Conservation (phyloP, 2,888 invertebrate genomes). For the Agrochola lychnidis region DNA sequence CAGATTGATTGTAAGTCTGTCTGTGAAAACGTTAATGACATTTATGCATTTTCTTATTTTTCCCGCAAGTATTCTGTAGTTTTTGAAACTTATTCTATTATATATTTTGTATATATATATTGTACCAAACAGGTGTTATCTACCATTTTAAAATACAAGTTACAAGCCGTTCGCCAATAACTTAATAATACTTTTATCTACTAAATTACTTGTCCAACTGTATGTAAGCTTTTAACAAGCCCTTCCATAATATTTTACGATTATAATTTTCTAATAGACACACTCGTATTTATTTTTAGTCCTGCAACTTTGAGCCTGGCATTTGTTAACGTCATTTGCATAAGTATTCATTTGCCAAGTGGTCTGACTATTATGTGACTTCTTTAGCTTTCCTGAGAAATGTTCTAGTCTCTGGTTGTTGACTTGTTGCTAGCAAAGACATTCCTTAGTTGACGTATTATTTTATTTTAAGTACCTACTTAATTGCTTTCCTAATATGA, state of each 20-base stretch:
- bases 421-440: conserved; percentile 42
- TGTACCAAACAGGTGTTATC: background rate
- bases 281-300: conserved; percentile 44
- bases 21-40: no score
- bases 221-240: conserved; percentile 20
- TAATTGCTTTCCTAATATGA: conserved; percentile 41
- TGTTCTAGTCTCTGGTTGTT: conserved; percentile 36
- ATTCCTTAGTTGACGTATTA: conserved; percentile 38
- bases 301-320: conserved; percentile 30
- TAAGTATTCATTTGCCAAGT: conserved; percentile 60
- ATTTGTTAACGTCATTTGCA: conserved; percentile 47
- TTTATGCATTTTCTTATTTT: background rate
- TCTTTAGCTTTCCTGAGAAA: conserved; percentile 58
- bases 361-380: conserved; percentile 54
- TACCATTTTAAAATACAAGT: background rate
- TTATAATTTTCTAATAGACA: conserved; percentile 39
- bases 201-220: background rate
- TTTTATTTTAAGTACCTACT: conserved; percentile 23
- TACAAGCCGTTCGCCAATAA: background rate
- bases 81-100: no score
- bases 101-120: no score
- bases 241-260: conserved; percentile 21
- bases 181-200: background rate
- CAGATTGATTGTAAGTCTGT: no score
- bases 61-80: no score